Evolutionary conservation across 30 jellyfish, hydroid and myxozoan species (phyloP).

Genomic region (Clytia hemisphaerica): DNA sequence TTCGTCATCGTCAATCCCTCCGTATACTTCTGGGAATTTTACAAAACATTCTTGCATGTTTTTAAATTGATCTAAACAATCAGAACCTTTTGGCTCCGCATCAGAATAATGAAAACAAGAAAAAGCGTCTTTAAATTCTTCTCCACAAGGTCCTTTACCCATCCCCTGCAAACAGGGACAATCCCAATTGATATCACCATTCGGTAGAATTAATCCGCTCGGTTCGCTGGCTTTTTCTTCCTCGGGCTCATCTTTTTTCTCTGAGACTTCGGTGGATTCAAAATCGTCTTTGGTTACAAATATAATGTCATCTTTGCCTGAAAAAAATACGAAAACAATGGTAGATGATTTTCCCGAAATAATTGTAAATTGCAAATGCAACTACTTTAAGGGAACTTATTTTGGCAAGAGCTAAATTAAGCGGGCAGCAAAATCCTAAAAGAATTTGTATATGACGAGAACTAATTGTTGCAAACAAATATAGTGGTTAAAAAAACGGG

Average conservation of each 20-base stretch:
- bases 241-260: constrained; percentile 32
- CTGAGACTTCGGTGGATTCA: constrained; percentile 29
- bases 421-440: neutral
- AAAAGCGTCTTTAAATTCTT: constrained; percentile 79
- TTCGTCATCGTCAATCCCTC: constrained; percentile 54
- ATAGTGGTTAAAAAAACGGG: neutral
- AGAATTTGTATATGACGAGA: neutral
- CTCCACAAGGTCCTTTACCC: constrained; percentile 99
- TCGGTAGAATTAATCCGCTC: constrained; percentile 72
- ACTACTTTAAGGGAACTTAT: no score
- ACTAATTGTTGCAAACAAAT: neutral
- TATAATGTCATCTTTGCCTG: constrained; percentile 81
- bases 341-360: no score
- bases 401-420: neutral
- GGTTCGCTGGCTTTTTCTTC: constrained; percentile 83
- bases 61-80: constrained; percentile 69
- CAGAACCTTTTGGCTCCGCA: constrained; percentile 94
- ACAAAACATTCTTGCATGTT: constrained; percentile 93
- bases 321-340: neutral
- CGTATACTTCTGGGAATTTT: constrained; percentile 73
- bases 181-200: constrained; percentile 98
- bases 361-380: no score
- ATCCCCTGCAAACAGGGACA: constrained; percentile 99
- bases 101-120: constrained; percentile 93
- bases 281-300: constrained; percentile 71